phyloP scores from a whole-genome alignment of 2,888 invertebrate genomes.

The Patella depressa region DNA sequence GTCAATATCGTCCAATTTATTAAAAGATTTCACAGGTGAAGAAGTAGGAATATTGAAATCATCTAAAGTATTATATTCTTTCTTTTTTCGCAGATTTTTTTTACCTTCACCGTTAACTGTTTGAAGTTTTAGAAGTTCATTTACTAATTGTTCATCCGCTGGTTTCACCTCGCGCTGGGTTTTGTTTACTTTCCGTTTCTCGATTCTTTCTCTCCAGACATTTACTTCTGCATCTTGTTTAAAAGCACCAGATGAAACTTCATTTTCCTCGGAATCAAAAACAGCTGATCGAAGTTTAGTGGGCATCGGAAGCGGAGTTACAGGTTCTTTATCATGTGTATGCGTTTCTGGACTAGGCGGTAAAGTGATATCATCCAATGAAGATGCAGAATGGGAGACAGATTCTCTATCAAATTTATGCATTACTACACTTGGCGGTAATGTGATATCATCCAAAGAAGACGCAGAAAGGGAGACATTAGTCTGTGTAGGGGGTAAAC shows the following conservation, averaged over 20 bases:
- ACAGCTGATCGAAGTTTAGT: neutral
- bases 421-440: neutral
- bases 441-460: slow-evolving; percentile 16
- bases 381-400: neutral
- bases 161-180: neutral
- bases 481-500: neutral
- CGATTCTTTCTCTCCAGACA: neutral
- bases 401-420: neutral
- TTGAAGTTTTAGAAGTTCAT: neutral
- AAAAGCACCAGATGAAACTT: neutral
- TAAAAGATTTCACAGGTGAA: neutral
- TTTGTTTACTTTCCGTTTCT: neutral
- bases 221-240: neutral
- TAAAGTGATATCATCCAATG: slow-evolving; percentile 17
- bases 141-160: neutral
- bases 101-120: neutral
- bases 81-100: neutral
- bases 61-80: neutral
- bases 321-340: neutral
- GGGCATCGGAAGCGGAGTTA: neutral
- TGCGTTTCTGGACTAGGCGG: neutral
- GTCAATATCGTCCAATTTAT: neutral
- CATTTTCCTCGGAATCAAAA: neutral
- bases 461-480: neutral
- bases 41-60: neutral